A percentile compares a stretch with the other conserved stretches of the same genome.
These are phyloP conservation scores for Zophobas atratus DNA, from an alignment of 1,140 invertebrate genomes.

Conservation along the genomic window DNA sequence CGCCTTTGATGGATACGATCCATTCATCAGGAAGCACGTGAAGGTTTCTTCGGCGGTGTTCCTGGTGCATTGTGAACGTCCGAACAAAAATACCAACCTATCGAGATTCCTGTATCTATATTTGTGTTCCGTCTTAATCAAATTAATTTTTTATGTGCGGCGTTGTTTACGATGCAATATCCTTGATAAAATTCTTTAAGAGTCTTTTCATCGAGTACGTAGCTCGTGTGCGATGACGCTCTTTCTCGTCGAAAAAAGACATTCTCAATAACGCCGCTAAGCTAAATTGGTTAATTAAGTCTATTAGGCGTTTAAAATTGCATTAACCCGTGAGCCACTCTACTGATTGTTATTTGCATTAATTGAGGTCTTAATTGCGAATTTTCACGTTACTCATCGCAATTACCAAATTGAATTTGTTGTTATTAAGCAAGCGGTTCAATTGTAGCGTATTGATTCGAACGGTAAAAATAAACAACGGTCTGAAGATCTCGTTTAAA, in stretches of 20 bases:
- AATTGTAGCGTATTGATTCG: neutral
- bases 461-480: constrained; percentile 1
- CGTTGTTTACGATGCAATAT: constrained; percentile 28
- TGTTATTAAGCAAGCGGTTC: neutral
- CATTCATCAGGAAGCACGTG: no score
- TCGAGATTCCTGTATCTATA: constrained; percentile 1
- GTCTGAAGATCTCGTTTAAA: constrained; percentile 5
- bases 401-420: constrained; percentile 13
- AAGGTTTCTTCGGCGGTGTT: no score
- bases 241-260: neutral
- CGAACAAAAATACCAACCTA: no score
- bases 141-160: constrained; percentile 42
- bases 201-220: neutral
- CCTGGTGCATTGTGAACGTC: no score
- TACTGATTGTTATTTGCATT: constrained; percentile 45
- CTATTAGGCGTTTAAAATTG: constrained; percentile 50
- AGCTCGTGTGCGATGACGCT: no score
- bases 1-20: no score
- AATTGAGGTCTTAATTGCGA: constrained; percentile 49
- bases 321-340: constrained; percentile 45
- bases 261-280: constrained; percentile 36
- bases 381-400: constrained; percentile 43
- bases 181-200: constrained; percentile 24
- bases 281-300: constrained; percentile 48
- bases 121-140: constrained; percentile 34